These are phyloP conservation scores for Ophioderma brevispina DNA, from an alignment of 35 echinoderm and acorn worm species.

Conservation along the genomic window DNA sequence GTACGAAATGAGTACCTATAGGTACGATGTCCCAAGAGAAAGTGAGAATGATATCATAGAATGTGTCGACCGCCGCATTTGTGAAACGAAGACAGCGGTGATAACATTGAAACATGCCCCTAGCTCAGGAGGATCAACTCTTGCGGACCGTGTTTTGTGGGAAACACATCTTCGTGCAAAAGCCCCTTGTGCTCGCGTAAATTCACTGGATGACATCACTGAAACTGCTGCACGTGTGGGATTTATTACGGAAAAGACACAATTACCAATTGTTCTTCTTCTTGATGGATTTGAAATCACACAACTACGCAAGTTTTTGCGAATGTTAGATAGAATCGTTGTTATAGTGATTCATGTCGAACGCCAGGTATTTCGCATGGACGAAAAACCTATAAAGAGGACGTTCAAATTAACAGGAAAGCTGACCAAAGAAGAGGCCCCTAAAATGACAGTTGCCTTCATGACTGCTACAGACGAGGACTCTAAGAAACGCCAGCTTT, in stretches of 20 bases:
- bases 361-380: background rate
- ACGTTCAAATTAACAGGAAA: background rate
- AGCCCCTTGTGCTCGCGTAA: conserved; percentile 8
- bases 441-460: background rate
- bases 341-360: conserved; percentile 16
- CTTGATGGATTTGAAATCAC: conserved; percentile 7
- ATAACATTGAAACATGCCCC: background rate
- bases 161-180: background rate
- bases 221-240: background rate
- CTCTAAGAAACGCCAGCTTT: background rate
- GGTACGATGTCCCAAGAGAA: background rate
- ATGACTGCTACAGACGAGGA: background rate
- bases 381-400: background rate
- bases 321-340: background rate
- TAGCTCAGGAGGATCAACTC: background rate
- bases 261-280: conserved; percentile 7
- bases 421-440: conserved; percentile 26
- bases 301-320: background rate
- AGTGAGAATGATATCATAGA: background rate
- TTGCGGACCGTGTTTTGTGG: background rate
- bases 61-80: background rate
- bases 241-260: conserved; percentile 1
- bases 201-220: background rate
- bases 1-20: background rate
- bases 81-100: background rate